Percentiles rank a stretch among this genome's conserved stretches.
phyloP scores from a whole-genome alignment of 2,113 vertebrate species.

The Bagarius yarrelli region DNA sequence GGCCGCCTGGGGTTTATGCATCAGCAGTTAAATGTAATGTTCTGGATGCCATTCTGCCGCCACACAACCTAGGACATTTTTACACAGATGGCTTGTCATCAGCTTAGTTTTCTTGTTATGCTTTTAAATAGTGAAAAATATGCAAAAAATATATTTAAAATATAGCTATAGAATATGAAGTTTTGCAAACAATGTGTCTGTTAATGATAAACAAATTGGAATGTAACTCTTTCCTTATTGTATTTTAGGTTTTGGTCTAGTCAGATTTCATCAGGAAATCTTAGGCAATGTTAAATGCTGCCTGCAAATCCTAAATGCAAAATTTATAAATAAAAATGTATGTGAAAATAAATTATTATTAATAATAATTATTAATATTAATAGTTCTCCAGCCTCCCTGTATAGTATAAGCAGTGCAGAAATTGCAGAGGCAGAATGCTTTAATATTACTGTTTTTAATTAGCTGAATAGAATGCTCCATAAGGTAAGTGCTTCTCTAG shows the following conservation, averaged over 20 bases:
- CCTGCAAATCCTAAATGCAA: too few species aligned
- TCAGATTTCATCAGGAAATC: neutral
- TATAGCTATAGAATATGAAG: neutral
- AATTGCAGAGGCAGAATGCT: too few species aligned
- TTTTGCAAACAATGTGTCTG: neutral
- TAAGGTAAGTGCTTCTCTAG: neutral
- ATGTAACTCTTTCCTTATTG: neutral
- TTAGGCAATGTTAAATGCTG: neutral
- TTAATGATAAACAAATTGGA: neutral
- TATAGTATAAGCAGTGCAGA: too few species aligned
- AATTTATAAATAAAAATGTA: too few species aligned
- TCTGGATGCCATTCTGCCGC: neutral
- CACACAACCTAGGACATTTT: neutral
- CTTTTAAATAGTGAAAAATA: neutral
- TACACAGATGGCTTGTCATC: constrained; percentile 20
- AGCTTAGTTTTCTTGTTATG: neutral
- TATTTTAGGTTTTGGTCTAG: neutral
- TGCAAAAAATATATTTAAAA: neutral
- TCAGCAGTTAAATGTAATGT: constrained; percentile 11
- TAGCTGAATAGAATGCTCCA: neutral
- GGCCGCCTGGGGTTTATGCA: neutral
- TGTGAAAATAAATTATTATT: neutral
- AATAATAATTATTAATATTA: too few species aligned
- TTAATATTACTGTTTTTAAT: neutral
- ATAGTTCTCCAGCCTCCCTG: too few species aligned